Evolutionary conservation across 1,140 invertebrate species (phyloP).

Genomic region (Pseudomyrmex dendroicus): DNA sequence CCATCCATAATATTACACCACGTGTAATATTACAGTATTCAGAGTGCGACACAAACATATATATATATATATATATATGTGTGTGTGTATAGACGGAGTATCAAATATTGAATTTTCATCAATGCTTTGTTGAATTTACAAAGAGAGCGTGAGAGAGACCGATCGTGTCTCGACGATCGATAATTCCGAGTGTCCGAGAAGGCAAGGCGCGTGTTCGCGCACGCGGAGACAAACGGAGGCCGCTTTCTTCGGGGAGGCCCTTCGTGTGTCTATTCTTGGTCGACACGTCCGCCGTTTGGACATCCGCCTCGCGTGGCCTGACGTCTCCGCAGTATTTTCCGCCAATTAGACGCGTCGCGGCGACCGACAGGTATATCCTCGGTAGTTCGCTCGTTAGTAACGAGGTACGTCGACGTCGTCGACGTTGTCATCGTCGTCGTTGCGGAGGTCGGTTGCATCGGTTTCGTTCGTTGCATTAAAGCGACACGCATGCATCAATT

Average conservation of each 20-base stretch:
- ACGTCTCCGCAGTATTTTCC: conserved; percentile 77
- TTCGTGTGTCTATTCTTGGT: conserved; percentile 64
- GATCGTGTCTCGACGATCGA: conserved; percentile 23
- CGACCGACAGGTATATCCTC: conserved; percentile 73
- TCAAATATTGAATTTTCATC: neutral
- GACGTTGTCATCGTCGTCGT: conserved; percentile 20
- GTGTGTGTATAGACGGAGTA: neutral
- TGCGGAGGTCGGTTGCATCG: conserved; percentile 10
- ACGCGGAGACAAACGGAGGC: conserved; percentile 18
- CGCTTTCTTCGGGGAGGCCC: conserved; percentile 15
- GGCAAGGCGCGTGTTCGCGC: conserved; percentile 1
- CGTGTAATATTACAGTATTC: too few relatives aligned
- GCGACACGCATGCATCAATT: conserved; percentile 25
- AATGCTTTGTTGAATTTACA: neutral
- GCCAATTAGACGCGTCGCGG: conserved; percentile 77
- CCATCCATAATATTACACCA: too few relatives aligned
- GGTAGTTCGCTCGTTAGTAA: conserved; percentile 68
- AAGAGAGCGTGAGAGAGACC: neutral
- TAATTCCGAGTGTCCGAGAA: conserved; percentile 26
- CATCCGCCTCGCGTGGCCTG: conserved; percentile 68
- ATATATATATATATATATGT: too few relatives aligned
- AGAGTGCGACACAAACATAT: too few relatives aligned
- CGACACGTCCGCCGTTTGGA: conserved; percentile 63
- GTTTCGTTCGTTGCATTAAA: conserved; percentile 28
- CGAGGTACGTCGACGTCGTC: conserved; percentile 58